Evolutionary conservation across 1,140 invertebrate genomes (phyloP), one percentile per base, ranked within the genome.

Genomic region (Druon quercuslanigerum): DNA sequence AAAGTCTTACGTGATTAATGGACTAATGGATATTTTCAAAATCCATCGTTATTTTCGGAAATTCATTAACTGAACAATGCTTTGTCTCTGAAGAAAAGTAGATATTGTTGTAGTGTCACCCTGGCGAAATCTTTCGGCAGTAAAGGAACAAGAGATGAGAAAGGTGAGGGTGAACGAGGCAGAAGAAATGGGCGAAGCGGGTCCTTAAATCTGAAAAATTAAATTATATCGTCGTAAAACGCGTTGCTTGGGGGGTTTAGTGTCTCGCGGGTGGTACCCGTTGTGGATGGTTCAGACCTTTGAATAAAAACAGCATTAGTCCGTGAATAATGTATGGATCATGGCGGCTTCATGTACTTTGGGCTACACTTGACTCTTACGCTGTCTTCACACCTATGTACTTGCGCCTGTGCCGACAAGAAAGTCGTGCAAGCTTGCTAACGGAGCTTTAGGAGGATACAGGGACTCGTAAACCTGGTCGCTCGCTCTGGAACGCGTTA

Each of bases 241-340:
- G 86, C 80, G 81, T 81, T 81, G 82, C 77, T 81, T 83, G 73
- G 82, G 72, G 86, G 82, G 79, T 88, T 87, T 88, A 87, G 84
- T 85, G 84, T 87, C 80, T 82, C 80, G 82, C 80, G 77, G 82
- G 86, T 82, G 78, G 82, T 77, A 54, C 75, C 54, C 75, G 46
- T 60, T 71, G 46, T 72, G 70, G 54, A 56, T 71, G 77, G 80
- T 70, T 60, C 50, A 70, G 74, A 74, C 51, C 85, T 80, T 85
- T 89, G 88, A 90, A 90, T 90, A 90, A 90, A 89, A 90, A 90
- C 84, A 89, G 86, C 88, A 89, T 90, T 90, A 90, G 87, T 89
- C 84, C 80, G 84, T 90, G 83, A 88, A 90, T 90, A 89, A 90
- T 90, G 89, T 85, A 90, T 89, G 85, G 85, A 83, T 85, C 82